These are phyloP conservation scores for Xestia rhomboidea DNA, from an alignment of 2,888 invertebrate genomes.

Conservation along the genomic window DNA sequence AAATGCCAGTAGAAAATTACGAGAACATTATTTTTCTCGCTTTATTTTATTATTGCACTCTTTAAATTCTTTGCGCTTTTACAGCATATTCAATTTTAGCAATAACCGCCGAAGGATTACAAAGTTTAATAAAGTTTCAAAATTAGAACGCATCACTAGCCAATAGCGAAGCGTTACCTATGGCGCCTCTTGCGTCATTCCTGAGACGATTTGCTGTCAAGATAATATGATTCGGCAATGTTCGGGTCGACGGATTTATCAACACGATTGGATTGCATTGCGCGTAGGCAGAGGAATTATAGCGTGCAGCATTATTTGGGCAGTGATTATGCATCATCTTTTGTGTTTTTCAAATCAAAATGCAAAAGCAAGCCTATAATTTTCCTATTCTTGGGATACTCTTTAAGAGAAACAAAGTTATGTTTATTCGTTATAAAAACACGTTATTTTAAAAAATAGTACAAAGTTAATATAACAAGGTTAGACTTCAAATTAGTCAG, in stretches of 20 bases:
- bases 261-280: conserved; percentile 37
- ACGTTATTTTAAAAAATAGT: neutral
- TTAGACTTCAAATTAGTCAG: neutral
- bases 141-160: conserved; percentile 58
- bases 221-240: conserved; percentile 34
- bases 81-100: neutral
- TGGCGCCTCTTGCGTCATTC: conserved; percentile 60
- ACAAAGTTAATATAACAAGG: conserved; percentile 8
- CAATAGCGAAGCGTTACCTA: conserved; percentile 54
- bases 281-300: conserved; percentile 43
- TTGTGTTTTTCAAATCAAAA: neutral
- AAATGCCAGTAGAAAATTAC: neutral
- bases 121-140: conserved; percentile 53
- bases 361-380: neutral
- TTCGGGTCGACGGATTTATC: conserved; percentile 22
- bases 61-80: neutral
- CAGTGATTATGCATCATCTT: conserved; percentile 14
- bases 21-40: neutral
- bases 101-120: conserved; percentile 32
- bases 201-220: conserved; percentile 31
- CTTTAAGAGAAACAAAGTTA: neutral
- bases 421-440: too few species aligned
- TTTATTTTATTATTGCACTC: neutral
- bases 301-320: conserved; percentile 22
- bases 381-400: neutral